Evolutionary conservation across 1,140 invertebrate species (phyloP).

Genomic region (Drosophila seguyi): DNA sequence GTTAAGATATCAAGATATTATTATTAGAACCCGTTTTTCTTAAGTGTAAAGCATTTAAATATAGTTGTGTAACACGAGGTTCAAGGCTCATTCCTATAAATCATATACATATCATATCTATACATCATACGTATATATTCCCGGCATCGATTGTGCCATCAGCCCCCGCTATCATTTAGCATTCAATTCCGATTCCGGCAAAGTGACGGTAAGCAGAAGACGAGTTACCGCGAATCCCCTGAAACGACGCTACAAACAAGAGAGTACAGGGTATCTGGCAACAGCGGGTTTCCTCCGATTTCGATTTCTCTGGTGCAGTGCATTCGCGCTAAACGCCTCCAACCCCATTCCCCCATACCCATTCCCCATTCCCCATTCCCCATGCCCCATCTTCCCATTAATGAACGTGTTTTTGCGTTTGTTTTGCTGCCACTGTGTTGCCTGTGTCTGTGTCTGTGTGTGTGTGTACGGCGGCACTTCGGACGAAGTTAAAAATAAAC

Average conservation of each 20-base stretch:
- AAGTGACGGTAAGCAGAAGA: slow-evolving; percentile 20
- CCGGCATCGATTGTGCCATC: slow-evolving; percentile 14
- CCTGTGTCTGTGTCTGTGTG: too few relatives aligned
- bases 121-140: neutral
- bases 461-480: slow-evolving; percentile 43
- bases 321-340: slow-evolving; percentile 32
- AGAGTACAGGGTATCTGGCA: slow-evolving; percentile 20
- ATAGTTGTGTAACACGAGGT: neutral
- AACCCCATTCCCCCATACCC: slow-evolving; percentile 1
- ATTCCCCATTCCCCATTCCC: neutral
- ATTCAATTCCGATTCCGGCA: slow-evolving; percentile 19
- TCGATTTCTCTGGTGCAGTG: slow-evolving; percentile 39
- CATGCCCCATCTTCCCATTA: slow-evolving; percentile 25
- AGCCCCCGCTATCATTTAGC: neutral
- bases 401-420: slow-evolving; percentile 49
- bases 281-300: slow-evolving; percentile 47
- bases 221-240: slow-evolving; percentile 20
- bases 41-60: neutral
- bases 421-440: slow-evolving; percentile 5
- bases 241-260: neutral
- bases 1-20: too few relatives aligned
- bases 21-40: too few relatives aligned
- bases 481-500: slow-evolving; percentile 78
- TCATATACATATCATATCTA: too few relatives aligned
- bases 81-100: too few relatives aligned